Base-by-base conservation (phyloP, 2,113 vertebrate genomes). In the Macquaria australasica region DNA sequence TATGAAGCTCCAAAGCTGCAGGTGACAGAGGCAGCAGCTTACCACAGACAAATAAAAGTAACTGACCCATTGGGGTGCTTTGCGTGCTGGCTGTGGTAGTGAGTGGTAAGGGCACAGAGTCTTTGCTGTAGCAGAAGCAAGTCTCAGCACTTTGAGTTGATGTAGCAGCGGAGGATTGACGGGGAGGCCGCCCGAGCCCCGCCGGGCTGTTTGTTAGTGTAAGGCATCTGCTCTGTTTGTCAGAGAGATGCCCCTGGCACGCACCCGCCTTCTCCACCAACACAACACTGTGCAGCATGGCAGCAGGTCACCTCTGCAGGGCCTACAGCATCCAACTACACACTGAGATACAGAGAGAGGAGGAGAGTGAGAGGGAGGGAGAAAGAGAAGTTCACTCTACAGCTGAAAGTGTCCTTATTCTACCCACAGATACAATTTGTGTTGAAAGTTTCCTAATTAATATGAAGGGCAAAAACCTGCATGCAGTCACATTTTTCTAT, bases 221-320 rank as follows among this genome's bases (percentile, higher is more conserved):
- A 94, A 95, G 92, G 93, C 94, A 95, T 96, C 94, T 95, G 92
- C 94, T 96, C 86, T 95, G 95, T 95, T 88, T 96, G 94, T 94
- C 95, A 95, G 56, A 86, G 89, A 88, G 92, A 86, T 91, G 87
- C 88, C 91, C 83, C 93, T 94, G 94, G 95, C 91, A 87, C 78
- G 28, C 77, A 59, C 18, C 77, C 82, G 66, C 58, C 79, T 84
- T 82, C 89, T n/a, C 37, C 87, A 73, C 87, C 90, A 89, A 87
- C 89, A 81, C 75, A 87, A 85, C 84, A 76, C 88, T 85, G 62
- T 76, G 82, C 68, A 53, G 66, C 79, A 72, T 92, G 93, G 91
- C 93, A 92, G 89, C 77, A 66, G 87, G 91, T 93, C 92, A 90
- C 88, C 91, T 92, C 88, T 90, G 86, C 84, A 73, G 79, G 63